Percentiles rank a stretch among this genome's conserved stretches.
These are phyloP conservation scores for Rhinolophus sinicus DNA, from an alignment of 2,113 vertebrate genomes.

Conservation along the genomic window DNA sequence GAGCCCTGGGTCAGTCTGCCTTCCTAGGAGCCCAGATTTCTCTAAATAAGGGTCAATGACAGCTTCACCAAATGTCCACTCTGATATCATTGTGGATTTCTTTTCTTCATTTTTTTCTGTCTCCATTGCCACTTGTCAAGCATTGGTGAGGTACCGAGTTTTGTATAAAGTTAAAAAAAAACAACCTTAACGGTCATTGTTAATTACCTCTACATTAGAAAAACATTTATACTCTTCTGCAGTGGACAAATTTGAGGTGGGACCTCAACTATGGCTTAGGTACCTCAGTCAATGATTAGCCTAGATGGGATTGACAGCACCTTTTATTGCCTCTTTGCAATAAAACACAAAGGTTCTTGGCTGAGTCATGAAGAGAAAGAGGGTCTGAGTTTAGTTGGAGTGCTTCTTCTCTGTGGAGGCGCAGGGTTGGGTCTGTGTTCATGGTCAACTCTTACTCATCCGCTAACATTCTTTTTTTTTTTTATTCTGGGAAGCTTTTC, in stretches of 20 bases:
- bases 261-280: background rate
- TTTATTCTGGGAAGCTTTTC: background rate
- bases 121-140: background rate
- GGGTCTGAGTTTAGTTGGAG: background rate
- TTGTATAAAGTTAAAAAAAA: constrained; percentile 46
- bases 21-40: background rate
- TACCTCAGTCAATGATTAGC: background rate
- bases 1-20: constrained; percentile 35
- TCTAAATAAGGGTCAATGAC: constrained; percentile 49
- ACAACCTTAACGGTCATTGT: background rate
- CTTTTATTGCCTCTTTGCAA: background rate
- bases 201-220: constrained; percentile 18
- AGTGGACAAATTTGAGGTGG: background rate
- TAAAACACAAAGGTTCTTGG: background rate
- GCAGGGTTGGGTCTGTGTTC: background rate
- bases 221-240: background rate
- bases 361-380: background rate
- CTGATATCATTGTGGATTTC: background rate
- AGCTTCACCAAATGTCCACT: background rate
- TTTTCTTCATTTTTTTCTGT: background rate
- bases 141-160: background rate
- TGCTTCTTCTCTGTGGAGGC: background rate
- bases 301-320: background rate
- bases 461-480: background rate
- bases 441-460: background rate